Percentiles rank a stretch among this genome's conserved stretches.
Conservation (phyloP, 2,888 invertebrate genomes). For the Dugesia japonica region DNA sequence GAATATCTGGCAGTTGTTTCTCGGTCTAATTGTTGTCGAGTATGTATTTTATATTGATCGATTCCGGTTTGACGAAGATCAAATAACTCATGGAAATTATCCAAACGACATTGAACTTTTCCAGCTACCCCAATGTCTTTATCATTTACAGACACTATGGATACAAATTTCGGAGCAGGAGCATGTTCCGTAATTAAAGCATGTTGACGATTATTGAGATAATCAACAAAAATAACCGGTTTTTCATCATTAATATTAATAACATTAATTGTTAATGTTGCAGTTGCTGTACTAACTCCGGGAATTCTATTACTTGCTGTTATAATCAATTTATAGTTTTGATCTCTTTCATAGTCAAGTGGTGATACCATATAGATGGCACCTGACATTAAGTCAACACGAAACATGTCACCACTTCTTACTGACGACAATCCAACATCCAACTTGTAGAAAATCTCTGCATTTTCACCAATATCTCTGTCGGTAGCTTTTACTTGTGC, state of each 20-base stretch:
- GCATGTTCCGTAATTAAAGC: conserved; percentile 29
- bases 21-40: conserved; percentile 15
- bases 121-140: conserved; percentile 28
- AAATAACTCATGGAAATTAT: conserved; percentile 20
- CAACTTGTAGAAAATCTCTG: conserved; percentile 23
- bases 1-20: conserved; percentile 2
- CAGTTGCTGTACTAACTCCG: not conserved
- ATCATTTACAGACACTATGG: conserved; percentile 20
- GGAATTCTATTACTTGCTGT: conserved; percentile 10
- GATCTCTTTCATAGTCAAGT: conserved; percentile 28
- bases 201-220: conserved; percentile 29
- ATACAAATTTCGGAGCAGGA: conserved; percentile 10
- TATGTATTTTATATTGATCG: conserved; percentile 26
- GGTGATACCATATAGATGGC: conserved; percentile 16
- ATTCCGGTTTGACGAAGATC: not conserved
- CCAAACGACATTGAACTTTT: conserved; percentile 25
- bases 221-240: conserved; percentile 26
- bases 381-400: not conserved
- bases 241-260: conserved; percentile 32
- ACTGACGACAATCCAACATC: not conserved
- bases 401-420: conserved; percentile 15
- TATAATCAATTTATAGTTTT: conserved; percentile 17
- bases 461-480: conserved; percentile 28
- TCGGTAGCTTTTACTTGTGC: conserved; percentile 14
- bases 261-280: conserved; percentile 22